Evolutionary conservation across 2,888 invertebrate genomes (phyloP).

Genomic region (Venustoraphidia nigricollis): DNA sequence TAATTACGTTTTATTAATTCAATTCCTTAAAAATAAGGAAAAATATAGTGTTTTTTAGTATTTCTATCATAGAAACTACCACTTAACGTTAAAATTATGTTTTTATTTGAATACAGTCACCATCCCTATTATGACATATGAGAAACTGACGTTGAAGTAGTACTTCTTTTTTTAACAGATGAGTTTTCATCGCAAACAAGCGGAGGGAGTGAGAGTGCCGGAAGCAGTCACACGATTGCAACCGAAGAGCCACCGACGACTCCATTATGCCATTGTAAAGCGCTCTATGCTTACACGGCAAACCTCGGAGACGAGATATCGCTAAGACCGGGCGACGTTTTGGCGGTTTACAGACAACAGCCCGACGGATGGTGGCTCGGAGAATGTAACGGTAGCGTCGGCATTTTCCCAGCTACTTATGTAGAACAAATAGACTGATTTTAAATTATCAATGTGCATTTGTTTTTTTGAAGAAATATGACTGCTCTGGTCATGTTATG

Average conservation of each 20-base stretch:
- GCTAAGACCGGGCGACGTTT: conserved; percentile 56
- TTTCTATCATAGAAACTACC: no score
- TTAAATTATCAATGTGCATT: conserved; percentile 11
- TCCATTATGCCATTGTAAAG: conserved; percentile 60
- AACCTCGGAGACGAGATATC: conserved; percentile 75
- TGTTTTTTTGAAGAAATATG: not conserved
- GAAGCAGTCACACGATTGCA: conserved; percentile 25
- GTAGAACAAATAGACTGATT: conserved; percentile 56
- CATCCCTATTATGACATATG: no score
- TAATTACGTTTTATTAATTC: no score
- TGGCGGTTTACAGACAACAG: conserved; percentile 79
- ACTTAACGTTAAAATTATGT: no score
- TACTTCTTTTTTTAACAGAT: conserved; percentile 33
- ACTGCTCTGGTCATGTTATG: not conserved
- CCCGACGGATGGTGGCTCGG: conserved; percentile 94
- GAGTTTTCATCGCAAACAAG: conserved; percentile 69
- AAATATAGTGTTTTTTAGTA: no score
- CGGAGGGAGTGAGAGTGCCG: conserved; percentile 22
- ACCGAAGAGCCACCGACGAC: conserved; percentile 29
- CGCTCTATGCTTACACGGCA: conserved; percentile 76
- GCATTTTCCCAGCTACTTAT: conserved; percentile 89
- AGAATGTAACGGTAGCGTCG: conserved; percentile 67
- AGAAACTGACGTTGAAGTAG: not conserved
- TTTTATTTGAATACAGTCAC: no score
- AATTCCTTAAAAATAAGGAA: no score